Evolutionary conservation across 2,888 invertebrate genomes (phyloP), one percentile per base, ranked within the genome.

Genomic region (Dinocampus coccinellae): DNA sequence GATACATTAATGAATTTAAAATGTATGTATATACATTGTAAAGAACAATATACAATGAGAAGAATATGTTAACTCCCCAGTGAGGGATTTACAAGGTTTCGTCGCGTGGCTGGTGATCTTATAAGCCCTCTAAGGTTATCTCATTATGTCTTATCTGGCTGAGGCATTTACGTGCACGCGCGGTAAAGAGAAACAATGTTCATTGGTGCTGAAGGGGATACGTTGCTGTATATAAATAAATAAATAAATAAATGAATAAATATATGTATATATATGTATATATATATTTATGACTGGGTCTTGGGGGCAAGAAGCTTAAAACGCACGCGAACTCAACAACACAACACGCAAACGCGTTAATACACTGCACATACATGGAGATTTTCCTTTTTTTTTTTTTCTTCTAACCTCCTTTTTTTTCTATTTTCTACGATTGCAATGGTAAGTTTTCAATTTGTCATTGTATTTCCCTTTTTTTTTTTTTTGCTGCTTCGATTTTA

Each of bases 71-170:
- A 75, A 77, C 74, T 72, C 71, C 62, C 77, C 66, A 47, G 24
- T 20, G 58, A 24, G 77, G 83, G 86, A 86, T 87, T 87, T 87
- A 83, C 85, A 86, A 80, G 87, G 87, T 87, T 87, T 87, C 87
- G 86, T 87, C 85, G 87, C 87, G 86, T 87, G 87, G 86, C 82
- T 79, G 81, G 83, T 87, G 86, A 87, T 87, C 87, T 86, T 85
- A 85, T 87, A 87, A 86, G 84, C 85, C 79, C 75, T 79, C 70
- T 79, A 84, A 86, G 86, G 85, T 87, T 87, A 87, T 87, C 87
- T 87, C 85, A 87, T 87, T 87, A 87, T 81, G 81, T 84, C 83
- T 86, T 85, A 86, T 87, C 87, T 85, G 82, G 80, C 70, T 65
- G 57, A 62, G 65, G 70, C 73, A 73, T 72, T 69, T 71, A 76